Percentiles rank a stretch among this genome's conserved stretches.
These are phyloP conservation scores for Trochalopteron elliotii DNA, from an alignment of 2,113 vertebrate genomes.

Conservation along the genomic window DNA sequence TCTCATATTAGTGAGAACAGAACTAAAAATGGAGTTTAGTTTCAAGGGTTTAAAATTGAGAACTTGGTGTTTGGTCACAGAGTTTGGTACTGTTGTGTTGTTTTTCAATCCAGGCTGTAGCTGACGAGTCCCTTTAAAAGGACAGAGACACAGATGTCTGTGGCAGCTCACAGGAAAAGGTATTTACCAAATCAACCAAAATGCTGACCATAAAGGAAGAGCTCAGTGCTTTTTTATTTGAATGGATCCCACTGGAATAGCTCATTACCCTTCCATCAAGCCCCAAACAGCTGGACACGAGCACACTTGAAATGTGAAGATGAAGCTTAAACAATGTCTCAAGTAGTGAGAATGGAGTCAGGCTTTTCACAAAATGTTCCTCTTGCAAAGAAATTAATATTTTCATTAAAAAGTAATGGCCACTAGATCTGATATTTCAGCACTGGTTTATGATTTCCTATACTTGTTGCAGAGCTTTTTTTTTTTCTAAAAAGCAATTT, in stretches of 20 bases:
- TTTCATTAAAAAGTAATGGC: background rate
- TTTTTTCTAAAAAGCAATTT: background rate
- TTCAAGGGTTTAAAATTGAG: background rate
- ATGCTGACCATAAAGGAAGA: background rate
- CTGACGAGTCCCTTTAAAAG: background rate
- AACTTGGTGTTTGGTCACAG: background rate
- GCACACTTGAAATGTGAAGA: background rate
- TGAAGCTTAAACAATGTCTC: background rate
- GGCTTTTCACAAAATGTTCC: background rate
- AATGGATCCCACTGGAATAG: background rate
- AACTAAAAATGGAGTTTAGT: background rate
- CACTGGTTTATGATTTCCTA: background rate
- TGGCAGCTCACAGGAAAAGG: background rate
- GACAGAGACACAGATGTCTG: background rate
- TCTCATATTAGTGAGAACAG: background rate
- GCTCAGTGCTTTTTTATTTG: background rate
- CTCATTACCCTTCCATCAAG: background rate
- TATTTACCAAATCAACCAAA: background rate
- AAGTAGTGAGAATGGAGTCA: background rate
- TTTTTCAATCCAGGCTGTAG: background rate
- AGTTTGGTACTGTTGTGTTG: background rate
- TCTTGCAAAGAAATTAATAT: background rate
- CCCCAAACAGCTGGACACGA: accelerated
- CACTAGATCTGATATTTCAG: background rate
- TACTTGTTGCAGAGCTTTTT: background rate